Base-by-base conservation (phyloP, 2,888 invertebrate genomes). In the Neuroscelio doddi region DNA sequence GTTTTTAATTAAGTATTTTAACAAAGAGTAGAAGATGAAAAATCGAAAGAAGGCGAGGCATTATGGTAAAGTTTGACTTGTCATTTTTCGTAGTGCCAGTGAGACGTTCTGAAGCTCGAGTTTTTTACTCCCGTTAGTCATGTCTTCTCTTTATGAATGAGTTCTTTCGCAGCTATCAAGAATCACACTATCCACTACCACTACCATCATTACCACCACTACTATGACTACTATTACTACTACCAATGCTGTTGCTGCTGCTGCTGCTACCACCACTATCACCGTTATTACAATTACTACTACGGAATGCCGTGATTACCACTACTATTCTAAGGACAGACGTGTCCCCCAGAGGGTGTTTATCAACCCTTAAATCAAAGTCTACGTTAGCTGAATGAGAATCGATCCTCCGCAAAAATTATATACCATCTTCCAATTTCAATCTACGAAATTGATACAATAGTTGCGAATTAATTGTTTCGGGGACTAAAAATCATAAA, bases 141-240 rank as follows among this genome's bases (percentile, higher is more conserved):
- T 76, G 75, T 76, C 67, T 64, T 74, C 74, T 78, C 78, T 81
- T 81, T 79, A 81, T 81, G 81, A 80, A 81, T 81, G 80, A 76
- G 72, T 76, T 70, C 71, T 70, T 71, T 70, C 72, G 73, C 69
- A 71, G 71, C 73, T 74, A 75, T 75, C 73, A 77, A 75, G 70
- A 77, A 76, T 78, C 77, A 72, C 73, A 74, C 75, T 77, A 75
- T 70, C 72, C 72, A 49, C 44, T 51, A 51, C 62, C 38, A 14
- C 38, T 30, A 52, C 47, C 56, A 55, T 51, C 44, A 55, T 14
- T 10, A 39, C 55, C 42, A 51, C 51, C 34, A 51, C 70, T 71
- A 71, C 74, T 70, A 53, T n/a, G n/a, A 55, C 70, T 72, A 71
- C 75, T 73, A 72, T n/a, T n/a, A n/a, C n/a, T n/a, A n/a, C 76